phyloP scores from a whole-genome alignment of 2,113 vertebrate species.

The Otolemur garnettii region DNA sequence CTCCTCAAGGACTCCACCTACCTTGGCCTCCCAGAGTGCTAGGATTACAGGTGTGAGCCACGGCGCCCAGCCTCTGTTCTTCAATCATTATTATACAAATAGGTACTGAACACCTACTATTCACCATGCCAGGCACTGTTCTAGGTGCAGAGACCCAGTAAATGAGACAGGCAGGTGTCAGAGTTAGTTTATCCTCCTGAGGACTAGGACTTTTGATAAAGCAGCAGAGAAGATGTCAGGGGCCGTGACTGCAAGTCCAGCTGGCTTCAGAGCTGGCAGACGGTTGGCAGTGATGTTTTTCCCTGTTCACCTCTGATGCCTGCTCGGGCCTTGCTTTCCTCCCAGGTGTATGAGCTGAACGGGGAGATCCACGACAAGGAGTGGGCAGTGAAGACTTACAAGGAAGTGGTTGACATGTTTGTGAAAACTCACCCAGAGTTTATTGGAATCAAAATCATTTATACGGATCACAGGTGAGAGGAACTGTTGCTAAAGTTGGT shows the following conservation, averaged over 20 bases:
- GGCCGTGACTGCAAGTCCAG: rapidly evolving
- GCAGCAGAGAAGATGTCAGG: background rate
- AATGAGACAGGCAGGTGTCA: background rate
- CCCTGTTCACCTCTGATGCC: background rate
- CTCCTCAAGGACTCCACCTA: too few species aligned
- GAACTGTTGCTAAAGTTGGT: background rate
- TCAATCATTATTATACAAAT: background rate
- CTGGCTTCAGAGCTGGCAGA: background rate
- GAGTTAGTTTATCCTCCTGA: rapidly evolving
- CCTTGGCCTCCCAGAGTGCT: too few species aligned
- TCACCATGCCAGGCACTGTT: background rate
- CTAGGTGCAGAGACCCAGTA: background rate
- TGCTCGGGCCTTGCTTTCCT: background rate
- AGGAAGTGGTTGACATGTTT: constrained; percentile 88
- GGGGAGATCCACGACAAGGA: constrained; percentile 87
- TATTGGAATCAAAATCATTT: constrained; percentile 91
- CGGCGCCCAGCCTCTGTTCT: background rate
- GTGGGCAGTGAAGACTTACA: constrained; percentile 90
- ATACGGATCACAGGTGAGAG: constrained; percentile 85
- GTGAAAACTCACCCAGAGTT: constrained; percentile 90
- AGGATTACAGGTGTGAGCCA: too few species aligned
- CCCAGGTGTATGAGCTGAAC: constrained; percentile 93
- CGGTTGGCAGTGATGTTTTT: background rate
- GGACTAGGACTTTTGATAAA: background rate
- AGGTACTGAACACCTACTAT: too few species aligned